Percentiles rank a stretch among this genome's conserved stretches.
These are phyloP conservation scores for Yasuhikotakia modesta DNA, from an alignment of 2,797 vertebrate species.

Conservation along the genomic window DNA sequence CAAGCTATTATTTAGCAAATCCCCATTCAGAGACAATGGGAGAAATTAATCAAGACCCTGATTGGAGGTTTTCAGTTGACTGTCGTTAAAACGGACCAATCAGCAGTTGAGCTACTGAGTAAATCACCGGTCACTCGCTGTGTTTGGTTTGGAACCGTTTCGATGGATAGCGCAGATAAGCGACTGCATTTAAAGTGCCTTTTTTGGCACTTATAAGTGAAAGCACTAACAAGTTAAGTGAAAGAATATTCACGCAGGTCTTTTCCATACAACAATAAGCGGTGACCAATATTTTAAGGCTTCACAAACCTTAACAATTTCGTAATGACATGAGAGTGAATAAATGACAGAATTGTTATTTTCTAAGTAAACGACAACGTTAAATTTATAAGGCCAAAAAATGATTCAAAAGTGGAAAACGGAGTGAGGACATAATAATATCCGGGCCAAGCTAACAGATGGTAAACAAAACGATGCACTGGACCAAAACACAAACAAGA, in stretches of 20 bases:
- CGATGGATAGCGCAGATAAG: neutral
- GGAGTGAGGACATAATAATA: neutral
- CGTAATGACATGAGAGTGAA: neutral
- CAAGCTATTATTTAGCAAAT: slow-evolving; percentile 42
- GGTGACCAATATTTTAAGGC: neutral
- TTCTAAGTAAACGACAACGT: neutral
- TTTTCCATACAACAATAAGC: too few species aligned
- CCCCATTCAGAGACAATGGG: slow-evolving; percentile 39
- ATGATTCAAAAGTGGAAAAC: neutral
- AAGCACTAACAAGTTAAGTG: too few species aligned
- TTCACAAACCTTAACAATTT: neutral
- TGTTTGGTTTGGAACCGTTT: slow-evolving; percentile 21
- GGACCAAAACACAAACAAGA: slow-evolving; percentile 9
- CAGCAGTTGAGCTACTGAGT: slow-evolving; percentile 24
- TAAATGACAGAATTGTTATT: neutral
- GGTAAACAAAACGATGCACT: neutral
- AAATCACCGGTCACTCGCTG: slow-evolving; percentile 20
- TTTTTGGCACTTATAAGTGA: neutral
- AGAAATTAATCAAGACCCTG: slow-evolving; percentile 46
- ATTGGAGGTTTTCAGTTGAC: slow-evolving; percentile 17
- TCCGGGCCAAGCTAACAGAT: neutral
- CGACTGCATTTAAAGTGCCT: neutral
- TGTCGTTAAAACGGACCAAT: slow-evolving; percentile 9
- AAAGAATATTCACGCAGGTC: neutral
- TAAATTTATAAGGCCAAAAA: neutral